Base-by-base conservation (phyloP, 2,113 vertebrate genomes). In the Melanerpes formicivorus region DNA sequence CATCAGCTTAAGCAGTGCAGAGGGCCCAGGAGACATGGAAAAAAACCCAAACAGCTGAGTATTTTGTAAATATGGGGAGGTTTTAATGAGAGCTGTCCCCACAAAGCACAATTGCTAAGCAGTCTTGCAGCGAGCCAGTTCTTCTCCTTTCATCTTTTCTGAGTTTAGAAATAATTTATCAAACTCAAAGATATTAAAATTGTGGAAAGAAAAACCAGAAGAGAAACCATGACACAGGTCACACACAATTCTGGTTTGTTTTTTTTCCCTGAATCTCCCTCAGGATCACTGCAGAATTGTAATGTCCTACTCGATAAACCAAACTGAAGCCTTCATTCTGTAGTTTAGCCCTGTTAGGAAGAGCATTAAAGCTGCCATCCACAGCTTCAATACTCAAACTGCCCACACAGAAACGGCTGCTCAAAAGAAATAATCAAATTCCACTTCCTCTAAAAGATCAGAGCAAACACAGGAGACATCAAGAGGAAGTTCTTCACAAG, bases 171-270 rank as follows among this genome's bases (percentile, higher is more conserved):
- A 84, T 48, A 52, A 87, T 54, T 30, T 58, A 34, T 75, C 44
- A 54, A 80, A 84, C 59, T 86, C 76, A 62, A 64, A 90, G 46
- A 65, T 74, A 89, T 48, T 92, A 83, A 75, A 89, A 75, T 10
- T 27, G 19, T 60, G 22, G 5, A 15, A 67, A 72, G 16, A 83
- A 90, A 87, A 64, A 70, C 78, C 64, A 87, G 81, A 93, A 56
- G n/a, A 83, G 83, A 97, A 97, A 94, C 13, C 11, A 54, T 62
- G 79, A 69, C 21, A 67, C 70, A 85, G 84, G 87, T 85, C 76
- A 59, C 32, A 81, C 29, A 54, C 15, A 27, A 74, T 54, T 74
- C 78, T 78, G 18, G 30, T 17, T 17, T 71, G 89, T 84, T 85
- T 69, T 14, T 71, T 90, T 83, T 82, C 63, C 50, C 64, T 30